Evolutionary conservation across 2,888 invertebrate genomes (phyloP), one percentile per base, ranked within the genome.

Genomic region (Rhamnusium bicolor): DNA sequence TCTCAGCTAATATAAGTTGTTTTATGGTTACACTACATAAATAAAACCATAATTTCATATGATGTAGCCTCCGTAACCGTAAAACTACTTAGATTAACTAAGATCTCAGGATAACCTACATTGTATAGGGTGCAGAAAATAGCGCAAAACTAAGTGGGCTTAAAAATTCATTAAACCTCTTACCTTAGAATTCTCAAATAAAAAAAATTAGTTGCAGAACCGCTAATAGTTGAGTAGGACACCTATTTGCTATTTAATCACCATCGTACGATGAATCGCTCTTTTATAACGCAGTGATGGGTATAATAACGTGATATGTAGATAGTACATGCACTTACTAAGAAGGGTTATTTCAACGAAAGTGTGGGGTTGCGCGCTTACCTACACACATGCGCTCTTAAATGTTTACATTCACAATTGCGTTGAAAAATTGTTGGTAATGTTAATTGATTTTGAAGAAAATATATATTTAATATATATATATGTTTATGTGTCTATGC

Each of bases 371-470:
- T 75, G 73, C 67, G 66, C 72, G 74, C 71, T 63, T 51, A 19
- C 56, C 18, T 2, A 29, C 47, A 72, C 70, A 73, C 81, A 77
- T 81, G 81, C 81, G 79, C 79, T 53, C 62, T 27, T 63, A 66
- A 75, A 71, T 81, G 81, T 81, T 79, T 79, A 79, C 77, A 74
- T 75, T 78, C 72, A 60, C 67, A 53, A 51, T 72, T 71, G 71
- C 69, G 69, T 61, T 69, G 51, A 69, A 74, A 67, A 40, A 46
- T 54, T 67, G 56, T 47, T 46, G 54, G 54, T 67, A 67, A 18
- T 40, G 16, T 67, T 16, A 67, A 67, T 67, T 67, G 56, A 56
- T 67, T 67, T 32, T 21, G 8, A n/a, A 7, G 46, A 67, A 67
- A n/a, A n/a, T n/a, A 21, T 10, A 24, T 8, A 7, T 1, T 63